These are phyloP conservation scores for Haemorhous mexicanus DNA, from an alignment of 2,113 vertebrate species.

Conservation along the genomic window DNA sequence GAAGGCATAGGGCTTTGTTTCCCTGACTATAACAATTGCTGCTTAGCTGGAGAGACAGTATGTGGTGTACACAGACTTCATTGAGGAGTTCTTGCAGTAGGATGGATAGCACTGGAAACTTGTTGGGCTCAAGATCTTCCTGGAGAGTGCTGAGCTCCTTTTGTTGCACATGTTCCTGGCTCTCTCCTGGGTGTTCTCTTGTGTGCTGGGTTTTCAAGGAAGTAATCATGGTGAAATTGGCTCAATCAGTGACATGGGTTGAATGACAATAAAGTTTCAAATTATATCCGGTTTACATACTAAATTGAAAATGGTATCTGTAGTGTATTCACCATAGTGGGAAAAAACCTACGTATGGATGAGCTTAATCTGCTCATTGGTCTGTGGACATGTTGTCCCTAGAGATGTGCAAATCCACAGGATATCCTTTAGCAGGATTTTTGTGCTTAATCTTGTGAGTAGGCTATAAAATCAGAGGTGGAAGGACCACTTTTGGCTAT, in stretches of 20 bases:
- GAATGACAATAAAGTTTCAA: not conserved
- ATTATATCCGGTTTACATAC: not conserved
- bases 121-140: not conserved
- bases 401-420: not conserved
- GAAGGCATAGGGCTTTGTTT: not conserved
- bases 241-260: not conserved
- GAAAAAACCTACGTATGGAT: not conserved
- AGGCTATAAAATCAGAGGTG: not conserved
- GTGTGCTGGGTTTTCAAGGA: not conserved
- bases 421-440: not conserved
- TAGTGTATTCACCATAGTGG: not conserved
- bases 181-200: not conserved
- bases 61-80: not conserved
- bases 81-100: not conserved
- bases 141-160: not conserved
- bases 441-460: not conserved
- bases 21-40: not conserved
- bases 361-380: not conserved
- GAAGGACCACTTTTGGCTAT: not conserved
- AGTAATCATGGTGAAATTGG: not conserved
- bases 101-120: not conserved
- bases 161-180: accelerated
- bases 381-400: not conserved
- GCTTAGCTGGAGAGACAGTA: not conserved
- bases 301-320: not conserved